phyloP scores from a whole-genome alignment of 2,113 vertebrate species.

The Oryzias javanicus region DNA sequence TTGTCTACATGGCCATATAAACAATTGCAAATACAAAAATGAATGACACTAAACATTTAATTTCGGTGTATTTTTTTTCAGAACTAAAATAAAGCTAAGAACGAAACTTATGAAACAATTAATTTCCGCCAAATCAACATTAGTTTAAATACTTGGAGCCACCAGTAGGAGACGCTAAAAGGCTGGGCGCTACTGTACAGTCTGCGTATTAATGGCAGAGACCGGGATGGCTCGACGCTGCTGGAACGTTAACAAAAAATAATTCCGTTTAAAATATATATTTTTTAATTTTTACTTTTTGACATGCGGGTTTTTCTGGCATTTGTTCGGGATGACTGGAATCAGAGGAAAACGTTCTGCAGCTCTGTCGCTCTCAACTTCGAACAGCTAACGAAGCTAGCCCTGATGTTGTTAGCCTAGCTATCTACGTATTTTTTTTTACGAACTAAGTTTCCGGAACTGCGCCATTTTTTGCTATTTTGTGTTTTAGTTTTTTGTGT shows the following conservation, averaged over 20 bases:
- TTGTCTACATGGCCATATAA: too few species aligned
- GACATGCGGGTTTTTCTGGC: background rate
- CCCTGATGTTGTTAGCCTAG: conserved; percentile 54
- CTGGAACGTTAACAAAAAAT: conserved; percentile 26
- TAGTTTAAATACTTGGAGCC: background rate
- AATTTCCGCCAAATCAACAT: background rate
- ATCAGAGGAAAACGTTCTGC: conserved; percentile 14
- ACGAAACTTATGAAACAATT: background rate
- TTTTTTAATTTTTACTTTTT: background rate
- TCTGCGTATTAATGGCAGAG: conserved; percentile 41
- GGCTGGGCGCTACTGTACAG: conserved; percentile 6
- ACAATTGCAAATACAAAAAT: too few species aligned
- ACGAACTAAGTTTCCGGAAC: conserved; percentile 10
- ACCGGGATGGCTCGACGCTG: conserved; percentile 35
- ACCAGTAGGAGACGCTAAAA: conserved; percentile 47
- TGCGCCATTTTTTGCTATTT: background rate
- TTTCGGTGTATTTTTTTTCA: too few species aligned
- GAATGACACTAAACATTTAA: too few species aligned
- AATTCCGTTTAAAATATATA: background rate
- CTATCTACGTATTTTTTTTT: conserved; percentile 41
- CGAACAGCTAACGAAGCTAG: conserved; percentile 23
- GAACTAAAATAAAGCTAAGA: too few species aligned
- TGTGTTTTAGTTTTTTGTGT: background rate
- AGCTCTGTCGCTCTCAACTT: conserved; percentile 52
- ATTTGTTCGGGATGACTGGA: background rate